Evolutionary conservation across 2,888 invertebrate species (phyloP).

Genomic region (Aproaerema taeniolella): DNA sequence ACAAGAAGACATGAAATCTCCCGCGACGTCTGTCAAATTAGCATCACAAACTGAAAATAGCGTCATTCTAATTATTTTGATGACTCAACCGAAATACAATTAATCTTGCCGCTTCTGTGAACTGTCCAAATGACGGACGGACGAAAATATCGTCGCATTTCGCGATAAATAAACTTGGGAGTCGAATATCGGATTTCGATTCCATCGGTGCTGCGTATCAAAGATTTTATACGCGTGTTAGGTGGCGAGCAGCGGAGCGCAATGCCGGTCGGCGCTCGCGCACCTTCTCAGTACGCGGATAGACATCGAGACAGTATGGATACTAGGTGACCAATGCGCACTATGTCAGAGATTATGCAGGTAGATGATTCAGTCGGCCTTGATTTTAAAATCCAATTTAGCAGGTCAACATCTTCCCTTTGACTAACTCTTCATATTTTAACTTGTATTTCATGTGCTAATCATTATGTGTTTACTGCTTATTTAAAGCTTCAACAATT

Average conservation of each 20-base stretch:
- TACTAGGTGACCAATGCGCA: background rate
- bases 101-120: conserved; percentile 76
- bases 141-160: conserved; percentile 75
- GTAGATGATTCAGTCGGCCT: too few relatives aligned
- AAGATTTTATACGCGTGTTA: conserved; percentile 62
- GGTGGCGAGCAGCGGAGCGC: conserved; percentile 50
- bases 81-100: conserved; percentile 77
- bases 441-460: too few relatives aligned
- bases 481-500: too few relatives aligned
- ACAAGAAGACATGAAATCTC: conserved; percentile 67
- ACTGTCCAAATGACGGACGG: conserved; percentile 75
- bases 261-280: conserved; percentile 38
- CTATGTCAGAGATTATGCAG: too few relatives aligned
- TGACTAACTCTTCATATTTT: too few relatives aligned
- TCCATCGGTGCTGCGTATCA: conserved; percentile 75
- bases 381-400: too few relatives aligned
- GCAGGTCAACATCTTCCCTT: too few relatives aligned
- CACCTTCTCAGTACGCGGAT: conserved; percentile 4
- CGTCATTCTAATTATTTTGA: conserved; percentile 78
- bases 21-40: conserved; percentile 78
- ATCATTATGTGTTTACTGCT: too few relatives aligned
- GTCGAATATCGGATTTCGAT: conserved; percentile 74
- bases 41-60: conserved; percentile 76
- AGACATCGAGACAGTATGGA: background rate
- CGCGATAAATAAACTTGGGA: conserved; percentile 72